Base-by-base conservation (phyloP, 2,888 invertebrate genomes). In the Ganaspis brasiliensis region DNA sequence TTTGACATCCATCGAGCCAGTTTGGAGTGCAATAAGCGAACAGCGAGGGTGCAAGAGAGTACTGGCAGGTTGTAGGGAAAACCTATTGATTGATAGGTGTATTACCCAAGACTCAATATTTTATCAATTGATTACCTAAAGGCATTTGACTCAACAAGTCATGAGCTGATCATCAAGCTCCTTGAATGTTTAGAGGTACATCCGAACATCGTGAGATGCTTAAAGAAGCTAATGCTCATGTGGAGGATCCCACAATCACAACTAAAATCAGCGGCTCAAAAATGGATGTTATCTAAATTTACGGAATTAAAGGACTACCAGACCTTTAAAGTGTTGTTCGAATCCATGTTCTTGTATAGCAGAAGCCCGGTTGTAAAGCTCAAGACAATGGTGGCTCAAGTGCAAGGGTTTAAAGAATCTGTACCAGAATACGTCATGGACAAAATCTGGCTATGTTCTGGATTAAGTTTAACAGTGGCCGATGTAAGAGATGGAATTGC, bases 351-450 rank as follows among this genome's bases (percentile, higher is more conserved):
- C n/a, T 73, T 57, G 63, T 73, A 1, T 63, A 56, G 21, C 12
- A 26, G 19, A 40, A 71, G 5, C 31, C 19, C 19, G 1, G 70
- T 72, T 59, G 73, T 76, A 19, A 77, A 75, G 40, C 24, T 79
- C 5, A 63, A 71, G 10, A 10, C n/a, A 0, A 77, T 79, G 76
- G 37, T 52, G 45, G 57, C 71, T 9, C 57, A 76, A 19, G n/a
- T 56, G 3, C 79, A 76, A 74, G 16, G 10, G 14, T 14, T 24
- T 1, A 12, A n/a, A 9, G 74, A 79, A 35, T 40, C 10, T 21
- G 2, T 79, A 8, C 61, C 67, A 56, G 76, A 79, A 2, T 76
- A 76, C 16, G 12, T 79, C 5, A 12, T 75, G 12, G 75, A 75
- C 49, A 75, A 75, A 75, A 40, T 75, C 12, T 75, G 52, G 55